phyloP scores from a whole-genome alignment of 2,888 invertebrate species.

The Meiosimyza decipiens region DNA sequence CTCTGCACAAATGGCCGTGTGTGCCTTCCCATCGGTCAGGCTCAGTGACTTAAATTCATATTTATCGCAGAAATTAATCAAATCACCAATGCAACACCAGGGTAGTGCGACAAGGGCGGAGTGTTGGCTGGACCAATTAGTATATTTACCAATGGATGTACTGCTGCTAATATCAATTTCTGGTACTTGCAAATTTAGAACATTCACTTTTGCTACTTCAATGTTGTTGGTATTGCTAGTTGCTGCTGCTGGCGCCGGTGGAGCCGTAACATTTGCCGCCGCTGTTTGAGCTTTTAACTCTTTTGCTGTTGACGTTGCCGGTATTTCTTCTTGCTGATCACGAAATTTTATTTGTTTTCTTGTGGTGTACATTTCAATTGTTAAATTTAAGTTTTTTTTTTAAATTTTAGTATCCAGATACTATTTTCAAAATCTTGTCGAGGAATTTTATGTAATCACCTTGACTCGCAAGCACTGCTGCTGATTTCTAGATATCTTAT shows the following conservation, averaged over 20 bases:
- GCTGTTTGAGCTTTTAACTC: not conserved
- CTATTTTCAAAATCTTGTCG: conserved; percentile 11
- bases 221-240: not conserved
- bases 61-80: conserved; percentile 61
- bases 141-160: conserved; percentile 47
- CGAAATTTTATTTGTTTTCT: conserved; percentile 48
- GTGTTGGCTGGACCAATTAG: conserved; percentile 57
- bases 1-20: conserved; percentile 56
- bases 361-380: conserved; percentile 45
- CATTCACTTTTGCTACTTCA: not conserved
- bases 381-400: not conserved
- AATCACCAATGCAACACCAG: conserved; percentile 60
- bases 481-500: not conserved
- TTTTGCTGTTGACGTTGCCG: not conserved
- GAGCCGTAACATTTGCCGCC: not conserved
- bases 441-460: conserved; percentile 56
- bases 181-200: too few species aligned
- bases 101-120: conserved; percentile 51
- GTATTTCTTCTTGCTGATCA: not conserved
- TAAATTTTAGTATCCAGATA: conserved; percentile 2
- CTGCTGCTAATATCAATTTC: conserved; percentile 12
- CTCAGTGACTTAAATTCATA: conserved; percentile 59
- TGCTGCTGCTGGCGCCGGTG: not conserved
- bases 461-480: conserved; percentile 41
- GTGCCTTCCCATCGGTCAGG: conserved; percentile 52